Evolutionary conservation across 2,888 invertebrate genomes (phyloP).

Genomic region (Catonia carolina): DNA sequence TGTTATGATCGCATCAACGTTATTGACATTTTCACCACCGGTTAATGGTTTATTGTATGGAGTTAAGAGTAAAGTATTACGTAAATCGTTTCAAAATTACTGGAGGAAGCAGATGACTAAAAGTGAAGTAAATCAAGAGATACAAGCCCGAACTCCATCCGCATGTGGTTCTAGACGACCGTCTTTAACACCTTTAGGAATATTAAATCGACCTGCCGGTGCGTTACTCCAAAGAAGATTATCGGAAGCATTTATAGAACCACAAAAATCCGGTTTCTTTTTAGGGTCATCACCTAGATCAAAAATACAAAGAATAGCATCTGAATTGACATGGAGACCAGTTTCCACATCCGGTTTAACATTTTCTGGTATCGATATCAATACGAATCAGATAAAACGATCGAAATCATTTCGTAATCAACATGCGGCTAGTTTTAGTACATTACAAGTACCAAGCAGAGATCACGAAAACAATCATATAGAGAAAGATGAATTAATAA

Average conservation of each 20-base stretch:
- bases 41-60: slow-evolving; percentile 74
- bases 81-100: slow-evolving; percentile 68
- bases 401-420: slow-evolving; percentile 43
- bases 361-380: slow-evolving; percentile 38
- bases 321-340: slow-evolving; percentile 49
- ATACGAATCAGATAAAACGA: slow-evolving; percentile 19
- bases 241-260: slow-evolving; percentile 50
- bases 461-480: slow-evolving; percentile 32
- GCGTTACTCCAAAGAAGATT: slow-evolving; percentile 46
- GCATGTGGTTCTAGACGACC: slow-evolving; percentile 68
- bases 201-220: slow-evolving; percentile 26
- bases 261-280: slow-evolving; percentile 36
- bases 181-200: slow-evolving; percentile 51
- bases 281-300: slow-evolving; percentile 30
- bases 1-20: slow-evolving; percentile 55
- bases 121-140: slow-evolving; percentile 67
- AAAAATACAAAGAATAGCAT: slow-evolving; percentile 47
- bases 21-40: slow-evolving; percentile 62
- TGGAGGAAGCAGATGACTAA: slow-evolving; percentile 71
- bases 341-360: slow-evolving; percentile 41
- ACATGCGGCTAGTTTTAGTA: slow-evolving; percentile 62
- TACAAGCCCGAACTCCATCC: slow-evolving; percentile 71
- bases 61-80: slow-evolving; percentile 61
- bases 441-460: slow-evolving; percentile 53
- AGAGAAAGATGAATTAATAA: slow-evolving; percentile 21